These are phyloP conservation scores for Oncorhynchus masou DNA, from an alignment of 2,113 vertebrate genomes.

Conservation along the genomic window DNA sequence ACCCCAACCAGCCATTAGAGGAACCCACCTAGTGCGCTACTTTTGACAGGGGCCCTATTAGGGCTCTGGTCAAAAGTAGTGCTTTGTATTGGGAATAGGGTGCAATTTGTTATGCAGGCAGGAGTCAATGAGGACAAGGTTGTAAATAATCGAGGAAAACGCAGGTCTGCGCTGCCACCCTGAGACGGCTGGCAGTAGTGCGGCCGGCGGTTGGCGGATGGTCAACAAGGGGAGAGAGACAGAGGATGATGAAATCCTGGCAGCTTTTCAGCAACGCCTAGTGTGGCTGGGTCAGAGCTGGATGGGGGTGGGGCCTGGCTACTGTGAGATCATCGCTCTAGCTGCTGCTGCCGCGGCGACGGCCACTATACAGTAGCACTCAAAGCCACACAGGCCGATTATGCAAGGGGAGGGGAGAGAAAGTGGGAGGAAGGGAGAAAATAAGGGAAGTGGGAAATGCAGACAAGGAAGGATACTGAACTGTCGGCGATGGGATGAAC, in stretches of 20 bases:
- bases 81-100: no score
- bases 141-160: no score
- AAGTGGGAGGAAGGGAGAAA: neutral
- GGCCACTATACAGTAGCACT: slow-evolving; percentile 21
- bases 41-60: no score
- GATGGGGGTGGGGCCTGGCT: slow-evolving; percentile 50
- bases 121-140: no score
- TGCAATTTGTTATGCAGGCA: no score
- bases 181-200: no score
- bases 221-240: neutral
- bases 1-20: no score
- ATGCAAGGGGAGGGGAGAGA: slow-evolving; percentile 59
- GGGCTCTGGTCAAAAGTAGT: no score
- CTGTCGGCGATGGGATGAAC: slow-evolving; percentile 48
- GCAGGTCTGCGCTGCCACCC: no score
- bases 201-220: neutral
- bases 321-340: slow-evolving; percentile 60
- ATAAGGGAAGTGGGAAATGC: slow-evolving; percentile 12
- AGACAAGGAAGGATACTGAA: slow-evolving; percentile 53
- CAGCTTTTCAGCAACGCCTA: slow-evolving; percentile 69
- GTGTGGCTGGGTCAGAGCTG: slow-evolving; percentile 19
- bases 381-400: slow-evolving; percentile 58
- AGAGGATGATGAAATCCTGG: slow-evolving; percentile 71
- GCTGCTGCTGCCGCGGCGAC: slow-evolving; percentile 18
- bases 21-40: no score